Conservation (phyloP, 2,797 vertebrate genomes). For the Miopithecus talapoin region DNA sequence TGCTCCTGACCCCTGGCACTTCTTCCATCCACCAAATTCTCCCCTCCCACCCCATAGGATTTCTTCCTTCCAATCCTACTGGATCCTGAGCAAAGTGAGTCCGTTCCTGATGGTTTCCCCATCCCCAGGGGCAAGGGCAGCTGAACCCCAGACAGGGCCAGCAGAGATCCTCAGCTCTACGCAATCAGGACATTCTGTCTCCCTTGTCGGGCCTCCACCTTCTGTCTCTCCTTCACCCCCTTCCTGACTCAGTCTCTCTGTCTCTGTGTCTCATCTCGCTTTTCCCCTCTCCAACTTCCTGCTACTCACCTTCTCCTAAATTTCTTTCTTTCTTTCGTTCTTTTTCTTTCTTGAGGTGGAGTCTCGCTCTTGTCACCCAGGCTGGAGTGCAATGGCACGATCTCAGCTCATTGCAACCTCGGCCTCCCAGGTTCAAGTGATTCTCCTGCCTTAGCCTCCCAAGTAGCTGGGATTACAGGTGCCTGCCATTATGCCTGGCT, state of each 20-base stretch:
- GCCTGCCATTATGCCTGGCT: background rate
- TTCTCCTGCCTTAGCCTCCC: background rate
- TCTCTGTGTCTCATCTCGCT: background rate
- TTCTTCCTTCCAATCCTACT: background rate
- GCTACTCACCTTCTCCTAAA: constrained; percentile 2
- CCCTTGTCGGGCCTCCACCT: too few relatives aligned
- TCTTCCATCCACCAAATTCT: background rate
- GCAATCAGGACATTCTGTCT: background rate
- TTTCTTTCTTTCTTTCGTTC: background rate
- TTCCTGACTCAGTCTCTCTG: background rate
- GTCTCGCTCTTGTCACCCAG: background rate
- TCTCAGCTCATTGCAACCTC: background rate
- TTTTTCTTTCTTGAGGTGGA: too few relatives aligned
- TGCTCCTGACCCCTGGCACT: background rate
- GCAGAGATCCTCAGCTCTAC: background rate
- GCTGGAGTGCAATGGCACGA: background rate
- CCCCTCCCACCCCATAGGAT: too few relatives aligned
- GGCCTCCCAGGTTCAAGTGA: background rate
- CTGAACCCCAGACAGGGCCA: background rate
- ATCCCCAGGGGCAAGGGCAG: background rate
- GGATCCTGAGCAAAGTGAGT: background rate
- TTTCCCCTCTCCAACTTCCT: background rate
- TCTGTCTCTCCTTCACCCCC: background rate
- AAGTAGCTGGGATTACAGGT: background rate
- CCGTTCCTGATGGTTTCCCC: background rate